A percentile compares a stretch with the other conserved stretches of the same genome.
Conservation (phyloP, 1,140 invertebrate species). For the Leptinotarsa lineolata region DNA sequence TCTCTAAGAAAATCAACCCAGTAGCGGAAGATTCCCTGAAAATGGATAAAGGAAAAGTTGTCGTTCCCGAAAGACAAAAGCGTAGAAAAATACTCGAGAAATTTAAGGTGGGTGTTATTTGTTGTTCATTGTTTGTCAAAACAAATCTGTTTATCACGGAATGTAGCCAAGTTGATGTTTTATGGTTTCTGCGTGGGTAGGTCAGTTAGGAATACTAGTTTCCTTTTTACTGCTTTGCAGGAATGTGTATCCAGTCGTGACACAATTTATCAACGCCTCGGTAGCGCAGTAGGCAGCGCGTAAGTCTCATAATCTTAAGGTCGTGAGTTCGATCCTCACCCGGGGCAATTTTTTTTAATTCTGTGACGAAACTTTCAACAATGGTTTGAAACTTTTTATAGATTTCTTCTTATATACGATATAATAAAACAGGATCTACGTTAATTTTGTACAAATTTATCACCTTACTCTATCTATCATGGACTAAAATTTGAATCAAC, state of each 20-base stretch:
- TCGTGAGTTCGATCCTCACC: constrained; percentile 96
- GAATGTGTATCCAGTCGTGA: not conserved
- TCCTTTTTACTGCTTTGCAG: not conserved
- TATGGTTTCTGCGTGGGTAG: not conserved
- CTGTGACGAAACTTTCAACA: not conserved
- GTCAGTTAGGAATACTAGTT: constrained; percentile 6
- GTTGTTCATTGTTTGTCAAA: not conserved
- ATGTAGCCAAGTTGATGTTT: not conserved
- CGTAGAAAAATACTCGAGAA: constrained; percentile 36
- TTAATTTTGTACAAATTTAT: too few relatives aligned
- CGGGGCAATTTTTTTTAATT: constrained; percentile 72
- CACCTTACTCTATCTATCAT: too few relatives aligned
- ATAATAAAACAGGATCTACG: too few relatives aligned
- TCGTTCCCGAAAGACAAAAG: constrained; percentile 35
- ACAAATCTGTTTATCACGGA: not conserved
- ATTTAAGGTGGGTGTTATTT: constrained; percentile 30
- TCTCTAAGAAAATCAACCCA: not conserved
- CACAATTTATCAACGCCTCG: constrained; percentile 64
- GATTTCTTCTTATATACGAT: too few relatives aligned
- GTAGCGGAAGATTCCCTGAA: not conserved
- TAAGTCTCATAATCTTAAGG: constrained; percentile 97
- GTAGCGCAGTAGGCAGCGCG: constrained; percentile 93
- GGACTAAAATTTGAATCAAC: too few relatives aligned
- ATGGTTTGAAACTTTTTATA: too few relatives aligned
- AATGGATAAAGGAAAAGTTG: constrained; percentile 36